A percentile compares a stretch with the other conserved stretches of the same genome.
These are phyloP conservation scores for Emmelina monodactyla DNA, from an alignment of 2,888 invertebrate genomes.

Conservation along the genomic window DNA sequence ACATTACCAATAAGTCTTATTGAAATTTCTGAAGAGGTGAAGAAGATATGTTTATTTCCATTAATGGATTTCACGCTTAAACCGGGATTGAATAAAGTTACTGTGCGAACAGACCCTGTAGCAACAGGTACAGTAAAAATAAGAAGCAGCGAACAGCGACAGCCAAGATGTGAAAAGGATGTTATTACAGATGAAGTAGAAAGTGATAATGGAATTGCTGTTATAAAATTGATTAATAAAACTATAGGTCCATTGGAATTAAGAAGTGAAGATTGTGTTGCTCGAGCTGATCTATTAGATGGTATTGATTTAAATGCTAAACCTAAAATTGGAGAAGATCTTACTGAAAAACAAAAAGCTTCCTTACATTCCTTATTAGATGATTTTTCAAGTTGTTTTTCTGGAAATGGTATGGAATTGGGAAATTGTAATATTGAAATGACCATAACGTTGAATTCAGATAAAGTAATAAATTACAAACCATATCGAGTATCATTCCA, in stretches of 20 bases:
- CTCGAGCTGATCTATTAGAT: background rate
- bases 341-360: background rate
- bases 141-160: too few relatives aligned
- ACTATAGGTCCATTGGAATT: background rate
- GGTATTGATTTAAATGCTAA: background rate
- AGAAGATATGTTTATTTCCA: too few relatives aligned
- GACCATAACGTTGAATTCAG: constrained; percentile 8
- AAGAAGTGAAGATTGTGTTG: background rate
- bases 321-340: background rate
- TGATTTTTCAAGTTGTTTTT: constrained; percentile 9
- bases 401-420: constrained; percentile 9
- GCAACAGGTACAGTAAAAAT: too few relatives aligned
- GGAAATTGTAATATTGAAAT: constrained; percentile 11
- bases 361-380: constrained; percentile 3
- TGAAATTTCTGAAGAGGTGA: too few relatives aligned
- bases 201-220: background rate
- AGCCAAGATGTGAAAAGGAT: too few relatives aligned
- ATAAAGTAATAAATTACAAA: constrained; percentile 9
- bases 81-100: too few relatives aligned
- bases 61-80: too few relatives aligned
- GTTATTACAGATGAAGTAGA: too few relatives aligned
- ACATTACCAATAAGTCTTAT: constrained; percentile 3
- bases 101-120: too few relatives aligned
- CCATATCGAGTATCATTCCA: constrained; percentile 11
- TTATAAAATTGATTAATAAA: background rate